These are phyloP conservation scores for Cochlearius cochlearius DNA, from an alignment of 2,113 vertebrate genomes.

Conservation along the genomic window DNA sequence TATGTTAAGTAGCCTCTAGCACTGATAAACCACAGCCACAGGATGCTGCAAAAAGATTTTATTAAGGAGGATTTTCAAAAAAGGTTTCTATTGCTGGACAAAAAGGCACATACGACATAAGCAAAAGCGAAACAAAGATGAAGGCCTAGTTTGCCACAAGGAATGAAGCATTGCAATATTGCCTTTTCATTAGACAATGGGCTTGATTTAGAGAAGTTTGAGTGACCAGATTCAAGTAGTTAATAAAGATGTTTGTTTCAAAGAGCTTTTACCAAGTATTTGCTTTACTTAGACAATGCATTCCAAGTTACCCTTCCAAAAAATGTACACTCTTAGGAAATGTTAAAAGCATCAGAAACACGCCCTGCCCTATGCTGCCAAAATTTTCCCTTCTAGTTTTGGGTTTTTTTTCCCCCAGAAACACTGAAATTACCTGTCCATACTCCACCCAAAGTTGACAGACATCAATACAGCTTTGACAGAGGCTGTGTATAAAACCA, in stretches of 20 bases:
- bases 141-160: background rate
- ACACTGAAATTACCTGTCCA: background rate
- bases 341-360: background rate
- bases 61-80: background rate
- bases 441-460: background rate
- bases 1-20: background rate
- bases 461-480: background rate
- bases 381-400: background rate
- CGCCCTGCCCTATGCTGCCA: rapidly evolving
- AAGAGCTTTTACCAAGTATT: background rate
- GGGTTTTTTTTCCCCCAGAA: background rate
- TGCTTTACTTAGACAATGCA: background rate
- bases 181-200: background rate
- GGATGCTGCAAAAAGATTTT: background rate
- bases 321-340: background rate
- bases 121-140: background rate
- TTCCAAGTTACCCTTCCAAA: background rate
- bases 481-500: background rate
- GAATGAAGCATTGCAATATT: background rate
- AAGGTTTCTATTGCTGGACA: background rate
- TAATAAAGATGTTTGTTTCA: background rate
- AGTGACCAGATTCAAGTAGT: background rate
- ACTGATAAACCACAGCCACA: background rate
- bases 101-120: background rate
- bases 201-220: background rate